These are phyloP conservation scores for Peromyscus aztecus DNA, from an alignment of 2,797 vertebrate species.

Conservation along the genomic window DNA sequence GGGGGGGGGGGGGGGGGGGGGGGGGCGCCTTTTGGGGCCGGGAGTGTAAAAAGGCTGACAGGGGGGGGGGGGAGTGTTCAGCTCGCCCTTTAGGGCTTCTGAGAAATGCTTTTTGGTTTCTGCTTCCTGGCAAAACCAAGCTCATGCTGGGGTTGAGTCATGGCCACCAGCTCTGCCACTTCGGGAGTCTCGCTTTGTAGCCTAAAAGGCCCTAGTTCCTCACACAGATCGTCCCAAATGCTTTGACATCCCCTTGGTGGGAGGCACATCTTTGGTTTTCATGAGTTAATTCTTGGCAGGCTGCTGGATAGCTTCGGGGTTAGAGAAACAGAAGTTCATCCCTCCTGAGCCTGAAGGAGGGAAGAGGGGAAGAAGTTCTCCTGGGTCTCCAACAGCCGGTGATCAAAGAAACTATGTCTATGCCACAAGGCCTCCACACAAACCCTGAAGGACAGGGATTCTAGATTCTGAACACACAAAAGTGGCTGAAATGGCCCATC, in stretches of 20 bases:
- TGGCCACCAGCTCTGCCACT: neutral
- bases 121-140: neutral
- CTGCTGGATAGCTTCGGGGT: neutral
- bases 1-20: no score
- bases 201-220: neutral
- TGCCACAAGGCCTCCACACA: accelerated
- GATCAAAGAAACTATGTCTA: neutral
- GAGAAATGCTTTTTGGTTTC: neutral
- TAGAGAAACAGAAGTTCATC: neutral
- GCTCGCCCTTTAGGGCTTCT: neutral
- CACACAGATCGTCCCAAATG: neutral
- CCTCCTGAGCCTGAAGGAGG: neutral
- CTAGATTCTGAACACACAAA: neutral
- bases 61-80: neutral
- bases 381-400: neutral
- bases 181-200: neutral
- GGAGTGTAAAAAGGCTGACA: neutral
- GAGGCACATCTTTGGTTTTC: neutral
- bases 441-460: neutral
- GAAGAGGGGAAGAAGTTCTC: neutral
- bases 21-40: neutral
- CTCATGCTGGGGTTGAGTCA: neutral
- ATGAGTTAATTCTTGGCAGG: neutral
- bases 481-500: neutral
- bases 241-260: neutral